Evolutionary conservation across 1,140 invertebrate species (phyloP).

Genomic region (Aradophagus sp.): DNA sequence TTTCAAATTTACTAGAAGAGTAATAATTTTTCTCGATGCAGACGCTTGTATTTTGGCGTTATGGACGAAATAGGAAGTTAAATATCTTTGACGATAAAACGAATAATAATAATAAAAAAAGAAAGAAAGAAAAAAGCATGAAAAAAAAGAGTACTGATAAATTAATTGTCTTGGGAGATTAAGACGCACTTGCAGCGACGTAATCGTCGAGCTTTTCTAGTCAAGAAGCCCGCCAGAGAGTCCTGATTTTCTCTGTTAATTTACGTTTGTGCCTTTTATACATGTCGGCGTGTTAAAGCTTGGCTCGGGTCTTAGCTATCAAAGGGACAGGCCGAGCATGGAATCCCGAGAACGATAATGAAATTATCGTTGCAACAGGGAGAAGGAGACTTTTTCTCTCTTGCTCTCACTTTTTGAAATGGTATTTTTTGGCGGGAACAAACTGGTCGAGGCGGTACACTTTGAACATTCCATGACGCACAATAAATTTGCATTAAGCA

Average conservation of each 20-base stretch:
- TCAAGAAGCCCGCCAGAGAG: conserved; percentile 57
- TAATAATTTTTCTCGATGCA: no score
- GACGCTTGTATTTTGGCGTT: no score
- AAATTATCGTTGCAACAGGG: conserved; percentile 18
- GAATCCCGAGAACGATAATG: conserved; percentile 55
- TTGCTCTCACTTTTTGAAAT: no score
- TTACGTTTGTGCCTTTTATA: conserved; percentile 66
- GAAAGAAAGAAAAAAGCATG: no score
- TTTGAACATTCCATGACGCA: conserved; percentile 72
- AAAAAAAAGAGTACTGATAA: no score
- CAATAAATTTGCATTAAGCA: conserved; percentile 74
- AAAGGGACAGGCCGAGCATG: conserved; percentile 62
- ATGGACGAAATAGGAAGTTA: no score
- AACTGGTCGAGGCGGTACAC: conserved; percentile 40
- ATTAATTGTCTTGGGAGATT: no score
- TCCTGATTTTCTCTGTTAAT: conserved; percentile 62
- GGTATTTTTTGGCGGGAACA: neutral
- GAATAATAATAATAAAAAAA: no score
- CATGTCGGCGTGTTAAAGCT: conserved; percentile 45
- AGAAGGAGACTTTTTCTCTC: no score
- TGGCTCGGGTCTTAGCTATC: conserved; percentile 24
- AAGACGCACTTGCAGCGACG: conserved; percentile 17
- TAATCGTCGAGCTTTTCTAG: conserved; percentile 55
- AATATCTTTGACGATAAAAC: no score
- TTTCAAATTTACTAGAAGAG: no score